Evolutionary conservation across 2,113 vertebrate species (phyloP), one percentile per base, ranked within the genome.

Genomic region (Xerus inauris): DNA sequence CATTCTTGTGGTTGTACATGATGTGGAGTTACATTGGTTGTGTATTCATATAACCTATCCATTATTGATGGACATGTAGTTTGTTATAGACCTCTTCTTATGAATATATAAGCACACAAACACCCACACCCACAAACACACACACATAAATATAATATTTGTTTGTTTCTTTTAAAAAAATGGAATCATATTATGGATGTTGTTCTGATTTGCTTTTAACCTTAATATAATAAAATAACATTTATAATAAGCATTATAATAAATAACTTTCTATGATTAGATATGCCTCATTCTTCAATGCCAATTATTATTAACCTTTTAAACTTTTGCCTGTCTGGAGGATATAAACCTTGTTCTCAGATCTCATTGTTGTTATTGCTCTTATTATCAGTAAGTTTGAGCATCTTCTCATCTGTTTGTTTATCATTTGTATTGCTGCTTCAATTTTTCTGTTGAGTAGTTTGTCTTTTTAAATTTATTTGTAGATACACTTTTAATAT

Each of bases 251-350:
- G 12, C 28, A 71, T 76, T 24, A 62, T 83, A 9, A 62, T 81
- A 42, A 96, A 62, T 76, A 96, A 19, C 22, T 64, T 71, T 30
- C 42, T 89, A 32, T n/a, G 30, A 79, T 90, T 86, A 80, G 24
- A 75, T 86, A 81, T 0, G 80, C 20, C 28, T 96, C n/a, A 71
- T 72, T 94, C 30, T 71, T 91, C 82, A 89, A 89, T 54, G 26
- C 22, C 72, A 93, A 10, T 86, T 59, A 57, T 76, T 76, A 91
- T n/a, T 94, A 94, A 75, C 14, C 49, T 69, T 81, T 91, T 69
- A 82, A 91, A 67, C 35, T 47, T 89, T 73, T 81, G 54, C 26
- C 42, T 49, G 8, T 81, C 42, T 77, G 47, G 26, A 91, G 8
- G 57, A 6, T 90, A 94, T 87, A 87, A 81, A 64, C 71, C 3